Base-by-base conservation (phyloP, 30 jellyfish, hydroid and myxozoan genomes). In the Chrysaora quinquecirrha region DNA sequence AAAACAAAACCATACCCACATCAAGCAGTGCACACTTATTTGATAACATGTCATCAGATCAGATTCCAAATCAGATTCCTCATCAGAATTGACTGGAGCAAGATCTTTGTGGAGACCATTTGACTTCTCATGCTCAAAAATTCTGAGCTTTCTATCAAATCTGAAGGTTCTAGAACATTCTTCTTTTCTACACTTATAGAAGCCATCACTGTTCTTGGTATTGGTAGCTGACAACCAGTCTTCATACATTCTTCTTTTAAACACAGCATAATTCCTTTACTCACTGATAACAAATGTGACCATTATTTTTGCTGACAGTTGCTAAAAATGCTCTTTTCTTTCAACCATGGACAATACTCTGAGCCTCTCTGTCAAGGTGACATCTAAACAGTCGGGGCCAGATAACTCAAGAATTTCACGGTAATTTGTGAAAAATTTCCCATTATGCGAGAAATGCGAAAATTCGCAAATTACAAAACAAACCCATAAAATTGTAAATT, bases 11-110 rank as follows among this genome's bases (percentile, higher is more conserved):
- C 27, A 71, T n/a, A 3, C 74, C 75, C 18, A 3, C 7, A 3
- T 71, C 46, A 77, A 71, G 34, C 12, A 71, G 46, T 2, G 75
- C 3, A 10, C 30, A 14, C 34, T 71, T 77, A 43, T 71, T 27
- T 11, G 30, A 27, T 11, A 30, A 14, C 83, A 31, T 71, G 33
- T 43, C 83, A n/a, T n/a, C n/a, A n/a, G n/a, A n/a, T n/a, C n/a
- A n/a, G n/a, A n/a, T n/a, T n/a, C n/a, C n/a, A n/a, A n/a, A 71
- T 71, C 83, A 18, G 18, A 7, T 43, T 3, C 76, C 46, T 32
- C 58, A 4, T 65, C 11, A 4, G 28, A 11, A 20, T 6, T 6
- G 20, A 14, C 18, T 21, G 10, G 78, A 3, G 10, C 62, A 7
- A 6, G 23, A 3, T 20, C 20, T 3, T 21, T 65, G 58, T 65